These are phyloP conservation scores for Hypomecis atomaria DNA, from an alignment of 2,888 invertebrate species.

Conservation along the genomic window DNA sequence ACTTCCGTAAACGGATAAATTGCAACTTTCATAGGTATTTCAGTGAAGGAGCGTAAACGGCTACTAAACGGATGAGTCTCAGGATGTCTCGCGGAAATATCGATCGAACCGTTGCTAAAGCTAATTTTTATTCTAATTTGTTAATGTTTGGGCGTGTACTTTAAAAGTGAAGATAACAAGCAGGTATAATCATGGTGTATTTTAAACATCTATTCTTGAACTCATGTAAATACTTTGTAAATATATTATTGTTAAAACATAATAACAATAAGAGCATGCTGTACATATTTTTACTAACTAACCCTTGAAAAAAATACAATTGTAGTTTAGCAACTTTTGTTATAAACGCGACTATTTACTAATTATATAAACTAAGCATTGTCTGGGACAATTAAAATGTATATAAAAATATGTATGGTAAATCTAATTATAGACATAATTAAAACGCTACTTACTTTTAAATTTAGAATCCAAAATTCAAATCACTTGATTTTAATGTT, in stretches of 20 bases:
- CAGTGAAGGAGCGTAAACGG: too few species aligned
- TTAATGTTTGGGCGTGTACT: too few species aligned
- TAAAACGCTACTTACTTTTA: neutral
- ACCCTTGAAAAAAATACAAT: too few species aligned
- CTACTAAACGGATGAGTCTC: too few species aligned
- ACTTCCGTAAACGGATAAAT: too few species aligned
- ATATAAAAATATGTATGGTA: neutral
- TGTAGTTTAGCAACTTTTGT: too few species aligned
- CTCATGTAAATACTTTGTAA: constrained; percentile 7
- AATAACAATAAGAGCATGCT: constrained; percentile 18
- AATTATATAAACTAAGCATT: neutral
- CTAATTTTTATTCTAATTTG: too few species aligned
- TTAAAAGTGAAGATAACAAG: neutral
- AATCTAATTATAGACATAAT: neutral
- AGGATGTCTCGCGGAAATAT: too few species aligned
- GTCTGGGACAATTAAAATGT: neutral
- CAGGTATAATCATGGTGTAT: too few species aligned
- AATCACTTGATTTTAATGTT: neutral
- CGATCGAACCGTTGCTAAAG: too few species aligned
- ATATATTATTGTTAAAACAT: neutral
- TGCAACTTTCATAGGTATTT: too few species aligned
- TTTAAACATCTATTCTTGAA: neutral
- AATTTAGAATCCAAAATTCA: neutral
- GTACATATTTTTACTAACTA: constrained; percentile 18
- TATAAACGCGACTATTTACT: too few species aligned